These are phyloP conservation scores for Eudemis profundana DNA, from an alignment of 2,888 invertebrate species.

Conservation along the genomic window DNA sequence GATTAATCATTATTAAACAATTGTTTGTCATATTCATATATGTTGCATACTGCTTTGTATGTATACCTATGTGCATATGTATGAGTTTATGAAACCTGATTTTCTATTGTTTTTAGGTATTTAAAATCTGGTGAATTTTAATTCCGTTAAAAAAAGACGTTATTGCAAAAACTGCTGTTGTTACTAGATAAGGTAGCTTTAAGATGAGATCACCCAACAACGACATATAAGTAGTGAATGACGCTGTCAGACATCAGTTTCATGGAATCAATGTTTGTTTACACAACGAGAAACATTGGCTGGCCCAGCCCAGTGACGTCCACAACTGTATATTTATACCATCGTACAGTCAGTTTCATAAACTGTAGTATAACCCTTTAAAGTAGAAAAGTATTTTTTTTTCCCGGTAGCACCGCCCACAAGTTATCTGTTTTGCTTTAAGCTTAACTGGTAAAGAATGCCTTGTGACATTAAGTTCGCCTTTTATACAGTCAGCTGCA, in stretches of 20 bases:
- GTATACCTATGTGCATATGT: neutral
- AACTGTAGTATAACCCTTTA: no score
- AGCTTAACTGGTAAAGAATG: no score
- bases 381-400: no score
- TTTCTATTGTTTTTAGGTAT: no score
- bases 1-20: neutral
- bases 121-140: no score
- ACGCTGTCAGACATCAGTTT: neutral
- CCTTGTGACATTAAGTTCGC: no score
- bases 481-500: no score
- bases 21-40: neutral
- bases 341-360: neutral
- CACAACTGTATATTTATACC: neutral
- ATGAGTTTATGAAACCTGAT: no score
- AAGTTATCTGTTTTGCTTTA: no score
- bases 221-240: no score
- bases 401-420: no score
- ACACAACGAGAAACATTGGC: slow-evolving; percentile 1
- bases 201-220: neutral
- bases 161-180: neutral
- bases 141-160: neutral
- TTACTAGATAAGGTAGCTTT: neutral
- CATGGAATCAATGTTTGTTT: neutral
- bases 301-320: neutral
- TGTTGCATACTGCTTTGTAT: neutral